phyloP scores from a whole-genome alignment of 2,888 invertebrate species.

The Marronus borbonicus region DNA sequence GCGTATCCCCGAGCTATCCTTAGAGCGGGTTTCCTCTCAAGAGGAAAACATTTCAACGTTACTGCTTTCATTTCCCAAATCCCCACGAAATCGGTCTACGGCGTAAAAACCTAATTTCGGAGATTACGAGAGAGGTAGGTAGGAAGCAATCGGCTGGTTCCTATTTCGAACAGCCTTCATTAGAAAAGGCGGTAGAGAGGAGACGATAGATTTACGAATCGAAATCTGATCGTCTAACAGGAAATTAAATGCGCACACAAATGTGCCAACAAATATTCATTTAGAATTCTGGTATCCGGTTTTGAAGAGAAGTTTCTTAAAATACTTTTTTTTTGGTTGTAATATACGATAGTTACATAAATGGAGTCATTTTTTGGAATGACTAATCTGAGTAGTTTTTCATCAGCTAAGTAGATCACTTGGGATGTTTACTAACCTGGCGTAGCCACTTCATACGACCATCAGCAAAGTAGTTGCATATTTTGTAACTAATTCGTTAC shows the following conservation, averaged over 20 bases:
- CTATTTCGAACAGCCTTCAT: slow-evolving; percentile 10
- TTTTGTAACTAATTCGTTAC: too few relatives aligned
- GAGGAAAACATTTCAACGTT: neutral
- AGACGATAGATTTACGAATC: slow-evolving; percentile 28
- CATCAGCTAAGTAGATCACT: too few relatives aligned
- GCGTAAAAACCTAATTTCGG: slow-evolving; percentile 30
- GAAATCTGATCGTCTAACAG: slow-evolving; percentile 42
- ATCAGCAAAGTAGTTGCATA: too few relatives aligned
- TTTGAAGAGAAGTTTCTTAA: neutral
- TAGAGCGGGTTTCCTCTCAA: too few relatives aligned
- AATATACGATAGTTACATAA: too few relatives aligned
- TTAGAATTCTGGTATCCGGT: neutral
- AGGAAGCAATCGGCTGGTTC: neutral
- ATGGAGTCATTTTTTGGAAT: too few relatives aligned
- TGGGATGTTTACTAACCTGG: too few relatives aligned
- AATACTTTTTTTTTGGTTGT: too few relatives aligned
- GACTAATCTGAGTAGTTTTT: too few relatives aligned
- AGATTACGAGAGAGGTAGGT: slow-evolving; percentile 12
- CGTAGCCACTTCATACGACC: too few relatives aligned
- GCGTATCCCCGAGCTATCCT: neutral
- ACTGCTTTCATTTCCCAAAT: slow-evolving; percentile 22
- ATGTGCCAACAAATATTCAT: slow-evolving; percentile 17
- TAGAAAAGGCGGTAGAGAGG: slow-evolving; percentile 26
- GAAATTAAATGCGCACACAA: slow-evolving; percentile 39
- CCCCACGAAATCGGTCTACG: neutral